Percentiles rank a stretch among this genome's conserved stretches.
Evolutionary conservation across 2,888 invertebrate genomes (phyloP).

Genomic region (Petrolisthes manimaculis): DNA sequence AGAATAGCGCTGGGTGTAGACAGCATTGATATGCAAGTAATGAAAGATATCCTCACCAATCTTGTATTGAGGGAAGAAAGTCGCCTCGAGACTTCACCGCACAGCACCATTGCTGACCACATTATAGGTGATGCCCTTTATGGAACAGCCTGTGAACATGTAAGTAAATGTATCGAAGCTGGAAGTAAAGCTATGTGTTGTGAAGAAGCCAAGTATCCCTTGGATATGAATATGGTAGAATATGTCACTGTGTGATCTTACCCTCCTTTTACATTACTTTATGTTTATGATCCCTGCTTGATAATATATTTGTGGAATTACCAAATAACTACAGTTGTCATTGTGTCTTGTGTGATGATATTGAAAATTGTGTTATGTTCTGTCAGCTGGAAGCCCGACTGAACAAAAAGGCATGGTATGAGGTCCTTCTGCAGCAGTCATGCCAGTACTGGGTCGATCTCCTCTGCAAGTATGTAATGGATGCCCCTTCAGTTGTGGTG

Average conservation of each 20-base stretch:
- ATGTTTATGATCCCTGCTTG: slow-evolving; percentile 31
- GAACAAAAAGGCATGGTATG: slow-evolving; percentile 71
- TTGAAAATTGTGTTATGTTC: neutral
- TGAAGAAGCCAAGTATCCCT: too few species aligned
- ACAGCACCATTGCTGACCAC: slow-evolving; percentile 81
- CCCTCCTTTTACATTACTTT: neutral
- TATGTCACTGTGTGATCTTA: neutral
- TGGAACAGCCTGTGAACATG: slow-evolving; percentile 80
- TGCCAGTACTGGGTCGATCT: slow-evolving; percentile 81
- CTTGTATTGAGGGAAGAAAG: slow-evolving; percentile 77
- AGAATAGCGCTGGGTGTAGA: slow-evolving; percentile 39
- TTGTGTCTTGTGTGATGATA: neutral
- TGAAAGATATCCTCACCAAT: slow-evolving; percentile 57
- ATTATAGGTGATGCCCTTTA: slow-evolving; percentile 88
- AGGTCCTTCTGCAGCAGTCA: slow-evolving; percentile 76
- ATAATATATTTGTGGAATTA: slow-evolving; percentile 22
- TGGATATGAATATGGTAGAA: too few species aligned
- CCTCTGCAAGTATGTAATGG: slow-evolving; percentile 78
- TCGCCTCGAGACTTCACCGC: slow-evolving; percentile 82
- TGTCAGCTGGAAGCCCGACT: slow-evolving; percentile 77
- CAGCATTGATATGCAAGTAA: slow-evolving; percentile 42
- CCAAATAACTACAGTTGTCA: neutral
- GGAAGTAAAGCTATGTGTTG: too few species aligned
- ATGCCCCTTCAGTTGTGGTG: slow-evolving; percentile 76
- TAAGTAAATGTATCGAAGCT: slow-evolving; percentile 71